Base-by-base conservation (phyloP, 1,140 invertebrate species). In the Zophobas morio region DNA sequence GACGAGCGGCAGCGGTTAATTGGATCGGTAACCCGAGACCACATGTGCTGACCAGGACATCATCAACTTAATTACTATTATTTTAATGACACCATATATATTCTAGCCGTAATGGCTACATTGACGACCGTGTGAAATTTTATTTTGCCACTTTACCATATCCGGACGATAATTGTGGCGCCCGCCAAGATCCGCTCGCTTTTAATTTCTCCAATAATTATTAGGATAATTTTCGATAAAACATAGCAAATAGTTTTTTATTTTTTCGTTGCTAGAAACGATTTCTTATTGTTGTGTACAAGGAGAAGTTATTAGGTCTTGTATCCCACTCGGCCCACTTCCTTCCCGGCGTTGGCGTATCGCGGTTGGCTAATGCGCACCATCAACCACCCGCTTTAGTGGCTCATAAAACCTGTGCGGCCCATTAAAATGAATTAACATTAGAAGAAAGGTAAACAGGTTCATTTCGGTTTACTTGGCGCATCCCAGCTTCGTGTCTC, bases 21-120 rank as follows among this genome's bases (percentile, higher is more conserved):
- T 66, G 60, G 60, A 66, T 66, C 60, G 39, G 60, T 66, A 66
- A 66, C 60, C 60, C 60, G 60, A 66, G 60, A 66, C 60, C 60
- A 66, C 60, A 66, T 66, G 20, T 66, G 60, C 39, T 42, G 60
- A 66, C 60, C 54, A 34, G 54, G 54, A 57, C 54, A 57, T 57
- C 54, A 57, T 36, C 60, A 66, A 66, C 60, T 66, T 66, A 66
- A 66, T 66, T 66, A 66, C 36, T 66, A 46, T 66, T 66, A 66
- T 66, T 66, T 66, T 66, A 66, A 66, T 66, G 60, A 66, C 39
- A 66, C 60, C n/a, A 66, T 66, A 66, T 66, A 66, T 66, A 66
- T 66, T 66, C 60, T 66, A 37, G 39, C 3, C 37, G 39, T 66
- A 40, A 66, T 66, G 57, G 57, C 57, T 6, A 39, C 57, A 63